Evolutionary conservation across 2,797 vertebrate species (phyloP).

Genomic region (Coluber constrictor): DNA sequence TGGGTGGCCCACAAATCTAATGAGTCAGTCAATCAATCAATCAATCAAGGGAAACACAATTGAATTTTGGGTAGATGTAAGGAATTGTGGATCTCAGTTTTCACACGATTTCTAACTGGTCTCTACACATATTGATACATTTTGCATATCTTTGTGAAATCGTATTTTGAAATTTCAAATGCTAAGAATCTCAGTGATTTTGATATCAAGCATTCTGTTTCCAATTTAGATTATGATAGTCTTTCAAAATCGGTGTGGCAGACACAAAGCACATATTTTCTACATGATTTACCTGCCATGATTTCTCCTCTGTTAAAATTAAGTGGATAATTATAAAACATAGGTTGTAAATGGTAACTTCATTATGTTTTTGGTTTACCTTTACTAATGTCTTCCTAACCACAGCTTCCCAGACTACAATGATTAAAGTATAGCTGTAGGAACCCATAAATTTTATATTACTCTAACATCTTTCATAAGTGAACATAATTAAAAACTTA

Average conservation of each 20-base stretch:
- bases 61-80: not conserved
- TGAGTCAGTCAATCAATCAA: not conserved
- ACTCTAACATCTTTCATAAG: not conserved
- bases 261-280: not conserved
- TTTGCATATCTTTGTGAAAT: not conserved
- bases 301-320: not conserved
- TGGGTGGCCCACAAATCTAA: not conserved
- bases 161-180: not conserved
- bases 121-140: not conserved
- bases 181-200: not conserved
- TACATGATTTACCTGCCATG: not conserved
- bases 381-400: not conserved
- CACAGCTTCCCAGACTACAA: not conserved
- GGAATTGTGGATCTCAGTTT: not conserved
- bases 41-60: not conserved
- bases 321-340: not conserved
- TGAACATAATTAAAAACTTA: not conserved
- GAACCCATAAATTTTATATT: not conserved
- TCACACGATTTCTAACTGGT: not conserved
- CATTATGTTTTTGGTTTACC: not conserved
- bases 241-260: not conserved
- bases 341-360: not conserved
- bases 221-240: not conserved
- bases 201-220: not conserved
- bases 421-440: not conserved